Percentiles rank a stretch among this genome's conserved stretches.
Conservation (phyloP, 2,113 vertebrate genomes). For the Eulacestoma nigropectus region DNA sequence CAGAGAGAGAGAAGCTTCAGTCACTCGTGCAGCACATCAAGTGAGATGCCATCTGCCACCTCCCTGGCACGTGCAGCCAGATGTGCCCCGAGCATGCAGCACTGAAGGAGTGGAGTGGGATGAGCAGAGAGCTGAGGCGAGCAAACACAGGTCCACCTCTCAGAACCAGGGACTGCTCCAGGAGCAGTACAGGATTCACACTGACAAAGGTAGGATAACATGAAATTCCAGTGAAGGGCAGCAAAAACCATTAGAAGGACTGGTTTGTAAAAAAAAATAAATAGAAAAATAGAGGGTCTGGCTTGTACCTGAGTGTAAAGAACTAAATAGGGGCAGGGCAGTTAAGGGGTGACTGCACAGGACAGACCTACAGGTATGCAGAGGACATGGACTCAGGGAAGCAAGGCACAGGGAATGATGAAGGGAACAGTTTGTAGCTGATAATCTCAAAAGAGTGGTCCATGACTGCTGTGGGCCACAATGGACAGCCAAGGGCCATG, state of each 20-base stretch:
- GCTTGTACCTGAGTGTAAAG: not conserved
- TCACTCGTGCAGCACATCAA: not conserved
- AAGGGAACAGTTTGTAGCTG: not conserved
- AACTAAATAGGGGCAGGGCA: not conserved
- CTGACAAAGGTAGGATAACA: rapidly evolving
- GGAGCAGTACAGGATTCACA: not conserved
- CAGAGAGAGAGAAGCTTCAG: not conserved
- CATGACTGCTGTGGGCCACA: not conserved
- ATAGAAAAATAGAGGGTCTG: not conserved
- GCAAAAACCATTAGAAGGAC: not conserved
- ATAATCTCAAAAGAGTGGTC: not conserved
- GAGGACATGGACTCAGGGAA: not conserved
- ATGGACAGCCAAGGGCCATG: not conserved
- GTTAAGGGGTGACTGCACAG: not conserved
- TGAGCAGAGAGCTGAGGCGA: not conserved
- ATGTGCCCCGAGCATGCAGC: rapidly evolving
- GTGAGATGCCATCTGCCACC: not conserved
- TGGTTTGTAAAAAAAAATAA: not conserved
- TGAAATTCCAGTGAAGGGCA: not conserved
- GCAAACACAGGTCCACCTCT: not conserved
- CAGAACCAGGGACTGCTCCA: not conserved
- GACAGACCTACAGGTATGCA: not conserved
- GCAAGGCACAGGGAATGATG: not conserved
- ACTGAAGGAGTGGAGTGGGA: not conserved
- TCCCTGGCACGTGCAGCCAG: rapidly evolving